Evolutionary conservation across 2,797 vertebrate species (phyloP).

Genomic region (Bucorvus abyssinicus): DNA sequence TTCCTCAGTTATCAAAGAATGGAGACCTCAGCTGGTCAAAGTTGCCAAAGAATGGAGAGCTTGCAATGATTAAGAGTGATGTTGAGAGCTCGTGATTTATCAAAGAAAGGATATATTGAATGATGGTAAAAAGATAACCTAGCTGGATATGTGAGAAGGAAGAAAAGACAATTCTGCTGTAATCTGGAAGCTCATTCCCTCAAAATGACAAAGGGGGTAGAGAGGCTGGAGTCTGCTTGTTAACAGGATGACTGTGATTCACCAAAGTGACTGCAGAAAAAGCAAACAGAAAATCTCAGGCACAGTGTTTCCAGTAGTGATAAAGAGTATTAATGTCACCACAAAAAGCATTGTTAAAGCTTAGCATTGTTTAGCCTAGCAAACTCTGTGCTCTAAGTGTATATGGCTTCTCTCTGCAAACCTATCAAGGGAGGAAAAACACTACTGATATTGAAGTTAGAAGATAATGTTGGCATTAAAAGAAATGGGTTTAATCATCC

Average conservation of each 20-base stretch:
- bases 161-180: background rate
- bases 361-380: background rate
- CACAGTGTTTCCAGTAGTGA: background rate
- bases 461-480: background rate
- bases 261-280: background rate
- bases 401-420: background rate
- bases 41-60: background rate
- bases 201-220: background rate
- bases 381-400: background rate
- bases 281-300: background rate
- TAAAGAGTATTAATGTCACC: background rate
- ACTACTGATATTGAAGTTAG: background rate
- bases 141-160: background rate
- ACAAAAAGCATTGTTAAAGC: background rate
- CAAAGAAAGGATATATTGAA: background rate
- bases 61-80: background rate
- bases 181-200: background rate
- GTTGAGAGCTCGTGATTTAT: background rate
- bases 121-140: background rate
- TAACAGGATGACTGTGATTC: background rate
- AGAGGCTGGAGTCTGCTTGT: background rate
- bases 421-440: background rate
- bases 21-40: background rate
- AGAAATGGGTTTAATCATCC: background rate
- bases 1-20: background rate